phyloP scores from a whole-genome alignment of 2,888 invertebrate genomes.

The Eumacrocentrus americanus region DNA sequence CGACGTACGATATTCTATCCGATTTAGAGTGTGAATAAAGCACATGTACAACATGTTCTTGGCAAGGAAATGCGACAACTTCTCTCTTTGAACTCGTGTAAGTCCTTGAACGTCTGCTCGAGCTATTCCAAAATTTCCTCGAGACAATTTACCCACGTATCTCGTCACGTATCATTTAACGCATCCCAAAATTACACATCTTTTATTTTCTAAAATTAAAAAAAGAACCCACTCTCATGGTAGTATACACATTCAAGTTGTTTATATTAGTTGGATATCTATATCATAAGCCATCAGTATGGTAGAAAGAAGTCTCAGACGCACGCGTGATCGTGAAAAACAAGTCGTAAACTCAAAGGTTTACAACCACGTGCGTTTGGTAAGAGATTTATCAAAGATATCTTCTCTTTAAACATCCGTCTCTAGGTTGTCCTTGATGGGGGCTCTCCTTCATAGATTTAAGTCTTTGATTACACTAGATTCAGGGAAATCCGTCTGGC shows the following conservation, averaged over 20 bases:
- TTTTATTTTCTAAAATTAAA: too few relatives aligned
- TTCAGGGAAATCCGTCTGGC: not conserved
- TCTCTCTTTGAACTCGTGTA: slow-evolving; percentile 15
- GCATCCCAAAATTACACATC: too few relatives aligned
- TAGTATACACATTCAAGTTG: too few relatives aligned
- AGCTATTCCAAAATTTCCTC: slow-evolving; percentile 15
- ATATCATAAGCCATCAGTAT: too few relatives aligned
- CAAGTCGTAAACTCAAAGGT: not conserved
- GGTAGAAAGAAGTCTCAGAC: too few relatives aligned
- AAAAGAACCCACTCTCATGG: too few relatives aligned
- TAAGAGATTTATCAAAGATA: not conserved
- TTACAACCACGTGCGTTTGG: not conserved
- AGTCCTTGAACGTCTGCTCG: slow-evolving; percentile 36
- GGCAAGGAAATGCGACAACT: not conserved
- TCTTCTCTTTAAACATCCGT: not conserved
- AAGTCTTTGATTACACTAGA: not conserved
- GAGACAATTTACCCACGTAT: not conserved
- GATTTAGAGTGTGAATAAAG: not conserved
- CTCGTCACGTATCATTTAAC: not conserved
- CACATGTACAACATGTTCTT: not conserved
- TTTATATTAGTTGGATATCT: too few relatives aligned
- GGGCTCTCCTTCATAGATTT: too few relatives aligned
- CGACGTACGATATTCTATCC: not conserved
- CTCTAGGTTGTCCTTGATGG: not conserved
- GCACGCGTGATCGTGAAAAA: not conserved